phyloP scores from a whole-genome alignment of 2,113 vertebrate species.

The Myotis brandtii region DNA sequence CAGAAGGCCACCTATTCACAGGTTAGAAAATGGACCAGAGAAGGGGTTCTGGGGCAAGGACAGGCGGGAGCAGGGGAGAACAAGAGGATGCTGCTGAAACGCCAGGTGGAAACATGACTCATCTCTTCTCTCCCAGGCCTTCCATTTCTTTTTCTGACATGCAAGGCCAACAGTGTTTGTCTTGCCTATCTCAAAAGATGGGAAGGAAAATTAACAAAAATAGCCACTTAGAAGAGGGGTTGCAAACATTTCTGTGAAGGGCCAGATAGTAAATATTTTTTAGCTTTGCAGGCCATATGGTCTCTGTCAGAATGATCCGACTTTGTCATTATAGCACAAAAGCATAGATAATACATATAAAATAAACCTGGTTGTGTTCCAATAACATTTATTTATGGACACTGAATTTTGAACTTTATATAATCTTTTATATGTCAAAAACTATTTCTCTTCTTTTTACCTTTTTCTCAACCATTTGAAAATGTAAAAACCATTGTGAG shows the following conservation, averaged over 20 bases:
- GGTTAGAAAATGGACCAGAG: neutral
- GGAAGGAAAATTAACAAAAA: neutral
- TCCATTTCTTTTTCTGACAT: neutral
- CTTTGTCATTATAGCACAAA: neutral
- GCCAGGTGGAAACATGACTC: neutral
- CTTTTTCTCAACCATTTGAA: neutral
- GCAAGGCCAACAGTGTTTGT: neutral
- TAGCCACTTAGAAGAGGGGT: neutral
- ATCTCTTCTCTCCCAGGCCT: neutral
- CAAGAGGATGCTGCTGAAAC: neutral
- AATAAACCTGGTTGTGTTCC: neutral
- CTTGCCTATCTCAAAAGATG: neutral
- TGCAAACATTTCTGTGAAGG: conserved; percentile 9
- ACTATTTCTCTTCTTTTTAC: neutral
- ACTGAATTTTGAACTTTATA: neutral
- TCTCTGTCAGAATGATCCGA: neutral
- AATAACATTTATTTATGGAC: conserved; percentile 24
- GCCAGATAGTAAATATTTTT: neutral
- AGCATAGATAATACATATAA: neutral
- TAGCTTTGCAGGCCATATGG: neutral
- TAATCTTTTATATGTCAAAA: neutral
- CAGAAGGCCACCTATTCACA: neutral
- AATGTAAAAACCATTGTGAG: neutral
- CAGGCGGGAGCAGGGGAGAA: neutral
- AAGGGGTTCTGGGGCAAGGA: neutral